Percentiles rank a stretch among this genome's conserved stretches.
These are phyloP conservation scores for Brachyrhaphis roseni DNA, from an alignment of 2,797 vertebrate genomes.

Conservation along the genomic window DNA sequence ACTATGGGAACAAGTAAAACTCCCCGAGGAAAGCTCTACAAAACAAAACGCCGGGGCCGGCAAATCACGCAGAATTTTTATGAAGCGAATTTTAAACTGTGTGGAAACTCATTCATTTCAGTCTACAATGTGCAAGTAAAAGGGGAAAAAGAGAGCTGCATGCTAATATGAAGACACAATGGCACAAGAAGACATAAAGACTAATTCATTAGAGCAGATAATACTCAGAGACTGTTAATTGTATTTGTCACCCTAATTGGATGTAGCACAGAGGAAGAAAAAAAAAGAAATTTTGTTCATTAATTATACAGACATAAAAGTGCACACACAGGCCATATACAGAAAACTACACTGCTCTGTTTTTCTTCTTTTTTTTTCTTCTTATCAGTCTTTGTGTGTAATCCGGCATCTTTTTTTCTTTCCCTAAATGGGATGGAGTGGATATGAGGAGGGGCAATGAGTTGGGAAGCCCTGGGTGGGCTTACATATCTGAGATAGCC, in stretches of 20 bases:
- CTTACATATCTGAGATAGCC: conserved; percentile 61
- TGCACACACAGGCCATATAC: conserved; percentile 52
- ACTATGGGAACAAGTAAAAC: conserved; percentile 72
- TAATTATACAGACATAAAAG: conserved; percentile 79
- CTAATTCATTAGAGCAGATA: conserved; percentile 81
- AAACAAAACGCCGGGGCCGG: conserved; percentile 68
- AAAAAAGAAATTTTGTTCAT: conserved; percentile 72
- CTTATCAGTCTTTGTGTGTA: conserved; percentile 59
- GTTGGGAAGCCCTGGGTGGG: conserved; percentile 63
- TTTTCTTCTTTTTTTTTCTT: conserved; percentile 5
- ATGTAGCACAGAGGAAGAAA: conserved; percentile 71
- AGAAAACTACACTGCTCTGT: conserved; percentile 46
- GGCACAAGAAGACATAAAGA: conserved; percentile 70
- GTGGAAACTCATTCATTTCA: conserved; percentile 47
- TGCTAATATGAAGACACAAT: conserved; percentile 63
- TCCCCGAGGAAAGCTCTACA: conserved; percentile 70
- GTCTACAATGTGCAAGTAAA: conserved; percentile 55
- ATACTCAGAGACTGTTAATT: conserved; percentile 81
- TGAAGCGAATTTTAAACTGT: conserved; percentile 49
- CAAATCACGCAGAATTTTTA: conserved; percentile 53
- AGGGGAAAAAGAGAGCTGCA: conserved; percentile 50
- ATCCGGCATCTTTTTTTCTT: conserved; percentile 56
- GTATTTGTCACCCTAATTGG: conserved; percentile 78
- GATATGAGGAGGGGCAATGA: conserved; percentile 53
- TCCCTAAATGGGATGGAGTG: conserved; percentile 48